phyloP scores from a whole-genome alignment of 2,797 vertebrate species.

The Serranus cabrilla region DNA sequence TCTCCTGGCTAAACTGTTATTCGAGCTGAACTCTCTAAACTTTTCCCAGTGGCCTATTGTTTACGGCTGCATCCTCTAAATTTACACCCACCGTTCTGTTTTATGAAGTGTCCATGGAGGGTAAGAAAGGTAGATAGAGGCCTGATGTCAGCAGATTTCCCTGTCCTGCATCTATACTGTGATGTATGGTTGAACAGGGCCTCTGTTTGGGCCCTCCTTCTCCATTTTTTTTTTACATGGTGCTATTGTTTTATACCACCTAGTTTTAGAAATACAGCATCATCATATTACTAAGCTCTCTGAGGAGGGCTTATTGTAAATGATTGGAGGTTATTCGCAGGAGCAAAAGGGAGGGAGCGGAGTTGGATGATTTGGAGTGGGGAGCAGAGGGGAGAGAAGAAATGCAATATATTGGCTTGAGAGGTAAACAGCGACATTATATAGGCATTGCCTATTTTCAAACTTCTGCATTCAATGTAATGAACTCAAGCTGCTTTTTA shows the following conservation, averaged over 20 bases:
- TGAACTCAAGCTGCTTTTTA: constrained; percentile 50
- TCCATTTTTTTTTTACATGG: constrained; percentile 64
- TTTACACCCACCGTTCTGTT: constrained; percentile 84
- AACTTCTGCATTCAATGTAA: constrained; percentile 54
- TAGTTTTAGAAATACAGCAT: constrained; percentile 83
- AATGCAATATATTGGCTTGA: constrained; percentile 33
- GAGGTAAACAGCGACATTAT: constrained; percentile 48
- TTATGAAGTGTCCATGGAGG: constrained; percentile 86
- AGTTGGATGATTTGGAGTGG: constrained; percentile 47
- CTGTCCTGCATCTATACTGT: constrained; percentile 75
- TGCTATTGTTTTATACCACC: constrained; percentile 81
- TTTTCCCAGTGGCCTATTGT: constrained; percentile 85
- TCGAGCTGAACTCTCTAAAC: constrained; percentile 84
- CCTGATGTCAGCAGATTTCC: constrained; percentile 84
- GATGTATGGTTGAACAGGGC: constrained; percentile 77
- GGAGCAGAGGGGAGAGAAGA: constrained; percentile 19
- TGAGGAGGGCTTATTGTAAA: constrained; percentile 80
- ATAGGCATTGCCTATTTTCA: constrained; percentile 37
- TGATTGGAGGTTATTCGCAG: constrained; percentile 83
- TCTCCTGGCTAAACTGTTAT: constrained; percentile 86
- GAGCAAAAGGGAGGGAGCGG: constrained; percentile 53
- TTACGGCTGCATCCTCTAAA: constrained; percentile 83
- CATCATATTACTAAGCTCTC: constrained; percentile 81
- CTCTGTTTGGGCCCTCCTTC: constrained; percentile 67
- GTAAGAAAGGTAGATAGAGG: constrained; percentile 79